phyloP scores from a whole-genome alignment of 2,888 invertebrate species.

The Morinoia aosen region DNA sequence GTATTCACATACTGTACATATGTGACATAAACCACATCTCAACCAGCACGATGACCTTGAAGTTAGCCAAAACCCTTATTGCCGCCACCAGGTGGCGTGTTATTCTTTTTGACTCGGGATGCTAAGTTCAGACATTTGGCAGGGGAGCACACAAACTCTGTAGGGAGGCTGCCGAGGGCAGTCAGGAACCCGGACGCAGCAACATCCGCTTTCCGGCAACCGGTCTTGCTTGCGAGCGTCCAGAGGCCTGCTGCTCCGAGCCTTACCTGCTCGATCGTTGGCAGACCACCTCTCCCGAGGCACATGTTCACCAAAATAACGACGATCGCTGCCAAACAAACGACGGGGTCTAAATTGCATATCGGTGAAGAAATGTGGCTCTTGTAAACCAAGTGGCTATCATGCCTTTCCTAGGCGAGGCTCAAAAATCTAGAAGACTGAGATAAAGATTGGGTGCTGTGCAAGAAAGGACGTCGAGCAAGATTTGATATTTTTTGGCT shows the following conservation, averaged over 20 bases:
- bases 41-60: neutral
- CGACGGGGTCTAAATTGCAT: neutral
- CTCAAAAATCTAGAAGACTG: neutral
- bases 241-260: neutral
- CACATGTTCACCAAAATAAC: neutral
- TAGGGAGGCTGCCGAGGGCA: constrained; percentile 21
- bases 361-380: neutral
- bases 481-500: neutral
- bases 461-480: neutral
- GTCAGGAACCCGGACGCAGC: constrained; percentile 45
- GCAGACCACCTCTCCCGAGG: neutral
- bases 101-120: neutral
- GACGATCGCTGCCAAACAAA: neutral
- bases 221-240: constrained; percentile 31
- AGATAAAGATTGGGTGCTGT: neutral
- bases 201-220: constrained; percentile 52
- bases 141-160: neutral
- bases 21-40: neutral
- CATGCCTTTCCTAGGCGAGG: neutral
- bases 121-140: neutral
- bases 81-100: neutral
- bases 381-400: neutral
- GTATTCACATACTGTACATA: neutral
- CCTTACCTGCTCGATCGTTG: neutral
- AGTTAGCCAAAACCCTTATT: neutral